These are phyloP conservation scores for Neomonachus schauinslandi DNA, from an alignment of 2,113 vertebrate species.

Conservation along the genomic window DNA sequence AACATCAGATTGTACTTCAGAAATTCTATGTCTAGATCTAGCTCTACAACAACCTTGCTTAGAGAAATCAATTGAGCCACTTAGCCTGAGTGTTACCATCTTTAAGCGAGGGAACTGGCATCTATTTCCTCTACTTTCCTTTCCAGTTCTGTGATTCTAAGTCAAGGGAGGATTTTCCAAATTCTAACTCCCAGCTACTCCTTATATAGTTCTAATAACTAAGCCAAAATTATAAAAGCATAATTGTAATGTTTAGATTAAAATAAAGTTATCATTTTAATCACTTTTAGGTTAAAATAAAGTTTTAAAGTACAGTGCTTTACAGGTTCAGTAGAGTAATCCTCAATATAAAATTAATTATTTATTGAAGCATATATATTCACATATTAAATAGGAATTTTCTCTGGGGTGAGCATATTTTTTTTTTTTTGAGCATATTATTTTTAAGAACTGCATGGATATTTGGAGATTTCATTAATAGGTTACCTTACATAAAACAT, in stretches of 20 bases:
- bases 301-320: neutral
- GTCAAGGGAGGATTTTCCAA: neutral
- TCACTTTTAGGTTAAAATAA: neutral
- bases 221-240: neutral
- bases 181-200: neutral
- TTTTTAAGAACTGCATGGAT: neutral
- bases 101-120: neutral
- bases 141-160: neutral
- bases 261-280: conserved; percentile 23
- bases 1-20: neutral
- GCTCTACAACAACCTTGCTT: neutral
- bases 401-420: neutral
- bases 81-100: neutral
- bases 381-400: neutral
- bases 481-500: neutral
- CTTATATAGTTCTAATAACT: neutral
- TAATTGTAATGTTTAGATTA: conserved; percentile 4
- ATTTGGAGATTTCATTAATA: neutral
- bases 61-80: neutral
- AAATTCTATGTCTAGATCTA: neutral
- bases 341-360: neutral
- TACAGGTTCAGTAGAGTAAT: neutral
- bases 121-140: neutral
- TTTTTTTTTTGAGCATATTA: neutral
- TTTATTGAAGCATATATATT: neutral